Evolutionary conservation across 2,797 vertebrate genomes (phyloP), one percentile per base, ranked within the genome.

Genomic region (Garrulus glandarius): DNA sequence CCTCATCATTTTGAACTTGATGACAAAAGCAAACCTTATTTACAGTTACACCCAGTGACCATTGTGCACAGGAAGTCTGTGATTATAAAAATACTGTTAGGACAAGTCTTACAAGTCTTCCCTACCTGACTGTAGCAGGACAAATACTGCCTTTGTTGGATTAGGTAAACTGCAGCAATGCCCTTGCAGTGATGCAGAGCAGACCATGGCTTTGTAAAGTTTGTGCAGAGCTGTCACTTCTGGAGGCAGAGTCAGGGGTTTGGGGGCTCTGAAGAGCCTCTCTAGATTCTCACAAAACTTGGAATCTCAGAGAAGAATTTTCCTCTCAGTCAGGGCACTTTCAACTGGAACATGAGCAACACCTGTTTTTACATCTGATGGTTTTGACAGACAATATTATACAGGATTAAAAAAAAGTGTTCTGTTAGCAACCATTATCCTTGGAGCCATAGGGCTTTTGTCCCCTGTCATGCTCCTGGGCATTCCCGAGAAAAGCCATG

Each of bases 11-110:
- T 60, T 72, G 50, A 77, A 64, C 56, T 47, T 37, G 20, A 57
- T 39, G 84, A 74, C 72, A 41, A 93, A 91, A 93, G 88, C 7
- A 77, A 32, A 50, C 41, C 30, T 70, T 94, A 71, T 87, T 94
- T 94, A 91, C 86, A 79, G 88, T 89, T 82, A 89, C 84, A 79
- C 60, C 94, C 90, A 83, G 67, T 46, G 49, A 49, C 59, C 37
- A 26, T 6, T 74, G 77, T 95, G 80, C 47, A 61, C 77, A 79
- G 93, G 70, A 91, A 89, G 37, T 74, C 16, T 2, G 4, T 37
- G 74, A 29, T 84, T 87, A 70, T 67, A 84, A 70, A 84, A 92
- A 43, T 43, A 88, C 88, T 77, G 52, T 82, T 65, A 78, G 37
- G 52, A 53, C 63, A 46, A 71, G 80, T 27, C 85, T 72, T 57